Conservation (phyloP, 92 coral and sea anemone genomes). For the Chrysogorgia sp. region DNA sequence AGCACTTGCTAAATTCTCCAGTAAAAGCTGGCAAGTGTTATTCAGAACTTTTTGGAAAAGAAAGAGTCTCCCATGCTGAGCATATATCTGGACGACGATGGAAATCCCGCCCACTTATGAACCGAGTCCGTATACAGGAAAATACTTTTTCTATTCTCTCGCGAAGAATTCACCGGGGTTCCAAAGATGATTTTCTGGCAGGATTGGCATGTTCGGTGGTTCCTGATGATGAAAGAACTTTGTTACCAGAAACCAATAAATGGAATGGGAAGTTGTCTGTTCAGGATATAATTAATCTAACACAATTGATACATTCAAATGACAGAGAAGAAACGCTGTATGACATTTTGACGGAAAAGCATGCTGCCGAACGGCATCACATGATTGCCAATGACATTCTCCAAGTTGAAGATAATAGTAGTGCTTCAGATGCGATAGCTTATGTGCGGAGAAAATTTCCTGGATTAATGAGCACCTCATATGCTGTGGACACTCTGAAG, state of each 20-base stretch:
- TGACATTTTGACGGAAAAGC: constrained; percentile 40
- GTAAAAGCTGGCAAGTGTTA: constrained; percentile 5
- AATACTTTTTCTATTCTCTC: constrained; percentile 29
- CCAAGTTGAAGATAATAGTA: no score
- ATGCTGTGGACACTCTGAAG: constrained; percentile 16
- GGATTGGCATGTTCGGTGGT: constrained; percentile 48
- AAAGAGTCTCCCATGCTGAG: background rate
- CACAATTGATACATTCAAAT: constrained; percentile 25
- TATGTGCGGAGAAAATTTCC: constrained; percentile 27
- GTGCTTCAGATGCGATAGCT: constrained; percentile 3
- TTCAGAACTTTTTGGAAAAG: background rate
- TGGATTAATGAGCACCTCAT: constrained; percentile 12
- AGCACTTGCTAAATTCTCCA: constrained; percentile 24
- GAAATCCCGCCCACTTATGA: constrained; percentile 45
- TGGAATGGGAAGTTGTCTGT: constrained; percentile 46
- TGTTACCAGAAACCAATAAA: constrained; percentile 6
- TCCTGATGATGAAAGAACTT: constrained; percentile 33
- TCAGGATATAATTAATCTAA: constrained; percentile 48
- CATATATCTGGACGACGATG: constrained; percentile 46
- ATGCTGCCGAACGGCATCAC: constrained; percentile 39
- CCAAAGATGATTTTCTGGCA: constrained; percentile 47
- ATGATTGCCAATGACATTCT: constrained; percentile 32
- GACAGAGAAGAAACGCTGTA: constrained; percentile 29
- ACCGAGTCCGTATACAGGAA: constrained; percentile 46
- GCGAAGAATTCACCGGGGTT: constrained; percentile 43